These are phyloP conservation scores for Oryzias curvinotus DNA, from an alignment of 2,113 vertebrate species.

Conservation along the genomic window DNA sequence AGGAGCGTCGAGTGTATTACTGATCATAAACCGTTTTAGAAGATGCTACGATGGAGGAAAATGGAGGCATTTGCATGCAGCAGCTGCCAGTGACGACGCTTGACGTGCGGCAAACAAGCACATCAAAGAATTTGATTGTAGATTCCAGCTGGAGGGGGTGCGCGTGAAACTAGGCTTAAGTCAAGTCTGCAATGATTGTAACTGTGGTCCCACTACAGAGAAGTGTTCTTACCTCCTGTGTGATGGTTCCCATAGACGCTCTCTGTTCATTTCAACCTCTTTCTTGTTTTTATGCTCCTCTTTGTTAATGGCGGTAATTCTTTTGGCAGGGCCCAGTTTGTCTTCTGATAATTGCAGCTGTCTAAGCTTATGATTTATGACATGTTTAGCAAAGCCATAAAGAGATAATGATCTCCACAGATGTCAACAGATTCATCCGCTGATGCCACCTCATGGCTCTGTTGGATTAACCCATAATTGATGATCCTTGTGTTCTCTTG, in stretches of 20 bases:
- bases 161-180: slow-evolving; percentile 30
- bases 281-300: slow-evolving; percentile 32
- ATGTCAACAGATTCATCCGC: slow-evolving; percentile 66
- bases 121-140: slow-evolving; percentile 43
- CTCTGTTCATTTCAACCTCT: slow-evolving; percentile 14
- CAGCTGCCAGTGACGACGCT: slow-evolving; percentile 4
- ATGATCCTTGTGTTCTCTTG: slow-evolving; percentile 24
- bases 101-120: slow-evolving; percentile 47
- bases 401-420: slow-evolving; percentile 58
- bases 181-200: slow-evolving; percentile 26
- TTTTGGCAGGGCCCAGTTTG: slow-evolving; percentile 30
- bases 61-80: slow-evolving; percentile 9
- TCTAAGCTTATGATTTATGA: slow-evolving; percentile 59
- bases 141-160: slow-evolving; percentile 15
- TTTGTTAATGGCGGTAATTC: slow-evolving; percentile 37
- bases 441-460: slow-evolving; percentile 36
- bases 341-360: slow-evolving; percentile 54
- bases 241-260: slow-evolving; percentile 19
- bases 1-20: slow-evolving; percentile 23
- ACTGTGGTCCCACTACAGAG: slow-evolving; percentile 18
- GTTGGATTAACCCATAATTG: slow-evolving; percentile 55
- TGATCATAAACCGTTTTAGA: slow-evolving; percentile 19
- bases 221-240: slow-evolving; percentile 24
- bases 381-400: slow-evolving; percentile 58
- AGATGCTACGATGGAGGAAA: slow-evolving; percentile 15